A percentile compares a stretch with the other conserved stretches of the same genome.
Evolutionary conservation across 1,140 invertebrate species (phyloP).

Genomic region (Hypothenemus hampei): DNA sequence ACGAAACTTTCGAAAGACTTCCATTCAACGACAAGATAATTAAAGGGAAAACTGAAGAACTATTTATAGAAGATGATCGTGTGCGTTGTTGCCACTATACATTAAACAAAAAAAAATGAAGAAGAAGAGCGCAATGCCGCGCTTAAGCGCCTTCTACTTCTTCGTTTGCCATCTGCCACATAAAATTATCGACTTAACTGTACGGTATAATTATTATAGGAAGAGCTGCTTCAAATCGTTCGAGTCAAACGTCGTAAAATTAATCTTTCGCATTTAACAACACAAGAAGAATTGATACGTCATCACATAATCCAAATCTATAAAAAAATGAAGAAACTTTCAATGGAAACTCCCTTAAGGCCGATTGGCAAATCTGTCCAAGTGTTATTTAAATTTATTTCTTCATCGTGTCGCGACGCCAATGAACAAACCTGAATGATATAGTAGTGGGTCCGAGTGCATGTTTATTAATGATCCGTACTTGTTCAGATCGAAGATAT

Average conservation of each 20-base stretch:
- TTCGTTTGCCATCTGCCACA: slow-evolving; percentile 18
- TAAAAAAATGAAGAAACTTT: not conserved
- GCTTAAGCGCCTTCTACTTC: slow-evolving; percentile 10
- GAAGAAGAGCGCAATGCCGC: slow-evolving; percentile 1
- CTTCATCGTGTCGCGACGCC: not conserved
- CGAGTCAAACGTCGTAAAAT: not conserved
- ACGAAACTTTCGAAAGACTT: not conserved
- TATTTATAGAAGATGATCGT: slow-evolving; percentile 21
- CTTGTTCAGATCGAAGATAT: slow-evolving; percentile 34
- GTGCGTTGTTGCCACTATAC: too few relatives aligned
- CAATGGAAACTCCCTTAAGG: too few relatives aligned
- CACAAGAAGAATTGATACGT: not conserved
- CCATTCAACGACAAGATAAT: too few relatives aligned
- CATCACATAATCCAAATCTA: not conserved
- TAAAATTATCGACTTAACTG: slow-evolving; percentile 25
- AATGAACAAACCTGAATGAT: slow-evolving; percentile 15
- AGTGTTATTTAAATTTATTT: not conserved
- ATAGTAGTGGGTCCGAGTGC: slow-evolving; percentile 17
- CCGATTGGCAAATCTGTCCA: too few relatives aligned
- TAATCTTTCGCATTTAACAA: not conserved
- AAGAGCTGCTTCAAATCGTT: slow-evolving; percentile 17
- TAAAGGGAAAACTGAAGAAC: slow-evolving; percentile 7
- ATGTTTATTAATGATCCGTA: slow-evolving; percentile 35
- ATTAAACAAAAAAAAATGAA: slow-evolving; percentile 9
- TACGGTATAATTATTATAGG: slow-evolving; percentile 21